These are phyloP conservation scores for Phocoena sinus DNA, from an alignment of 2,113 vertebrate species.

Conservation along the genomic window DNA sequence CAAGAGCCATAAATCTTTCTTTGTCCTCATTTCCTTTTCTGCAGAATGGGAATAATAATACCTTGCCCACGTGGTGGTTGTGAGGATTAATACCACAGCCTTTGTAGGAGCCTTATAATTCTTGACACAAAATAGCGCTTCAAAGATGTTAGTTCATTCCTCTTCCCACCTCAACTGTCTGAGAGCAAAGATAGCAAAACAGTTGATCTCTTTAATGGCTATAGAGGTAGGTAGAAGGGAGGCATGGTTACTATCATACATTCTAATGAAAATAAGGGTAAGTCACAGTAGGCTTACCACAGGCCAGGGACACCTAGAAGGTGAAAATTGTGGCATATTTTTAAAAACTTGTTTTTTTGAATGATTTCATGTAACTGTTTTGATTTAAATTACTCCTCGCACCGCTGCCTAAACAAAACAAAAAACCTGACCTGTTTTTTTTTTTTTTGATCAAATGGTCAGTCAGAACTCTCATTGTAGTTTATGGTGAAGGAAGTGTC, in stretches of 20 bases:
- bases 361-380: neutral
- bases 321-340: neutral
- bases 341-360: neutral
- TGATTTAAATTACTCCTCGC: neutral
- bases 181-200: neutral
- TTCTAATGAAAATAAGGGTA: neutral
- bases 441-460: neutral
- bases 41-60: neutral
- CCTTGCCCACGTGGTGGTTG: neutral
- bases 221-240: neutral
- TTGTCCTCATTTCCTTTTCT: neutral
- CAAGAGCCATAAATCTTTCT: neutral
- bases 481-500: neutral
- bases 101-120: neutral
- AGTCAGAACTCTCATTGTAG: neutral
- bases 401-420: neutral
- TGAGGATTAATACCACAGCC: neutral
- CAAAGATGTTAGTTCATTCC: neutral
- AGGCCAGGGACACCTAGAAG: neutral
- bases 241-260: neutral
- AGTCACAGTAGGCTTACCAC: neutral
- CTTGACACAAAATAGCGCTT: neutral
- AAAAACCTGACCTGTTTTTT: neutral
- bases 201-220: neutral
- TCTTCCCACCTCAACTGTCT: neutral